Conservation (phyloP, 2,888 invertebrate species). For the Selenia dentaria region DNA sequence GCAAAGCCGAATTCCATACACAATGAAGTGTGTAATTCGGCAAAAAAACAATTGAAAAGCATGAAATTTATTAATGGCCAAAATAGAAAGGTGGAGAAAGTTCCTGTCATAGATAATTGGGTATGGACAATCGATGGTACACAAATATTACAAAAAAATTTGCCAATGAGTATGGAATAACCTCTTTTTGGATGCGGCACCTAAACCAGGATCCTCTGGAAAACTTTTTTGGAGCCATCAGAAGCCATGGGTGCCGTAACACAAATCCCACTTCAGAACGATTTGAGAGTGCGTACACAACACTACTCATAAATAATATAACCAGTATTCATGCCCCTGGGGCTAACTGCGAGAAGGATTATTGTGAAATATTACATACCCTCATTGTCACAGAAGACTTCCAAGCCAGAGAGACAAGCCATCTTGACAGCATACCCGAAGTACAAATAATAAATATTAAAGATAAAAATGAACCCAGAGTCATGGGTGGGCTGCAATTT, state of each 20-base stretch:
- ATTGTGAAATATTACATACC: not conserved
- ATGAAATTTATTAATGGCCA: not conserved
- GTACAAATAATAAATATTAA: not conserved
- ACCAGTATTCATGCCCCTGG: slow-evolving; percentile 16
- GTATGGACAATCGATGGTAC: not conserved
- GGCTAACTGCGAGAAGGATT: slow-evolving; percentile 12
- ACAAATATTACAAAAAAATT: slow-evolving; percentile 1
- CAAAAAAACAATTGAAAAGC: not conserved
- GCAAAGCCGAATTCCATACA: not conserved
- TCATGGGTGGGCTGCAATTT: slow-evolving; percentile 14
- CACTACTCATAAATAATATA: slow-evolving; percentile 3
- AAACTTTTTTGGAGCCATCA: too few relatives aligned
- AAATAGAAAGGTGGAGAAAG: not conserved
- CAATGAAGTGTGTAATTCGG: not conserved
- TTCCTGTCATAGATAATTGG: slow-evolving; percentile 1
- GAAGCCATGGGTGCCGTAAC: too few relatives aligned
- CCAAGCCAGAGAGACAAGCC: not conserved
- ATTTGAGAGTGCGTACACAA: not conserved
- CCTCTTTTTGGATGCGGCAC: slow-evolving; percentile 20
- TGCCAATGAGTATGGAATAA: slow-evolving; percentile 1
- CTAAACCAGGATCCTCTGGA: slow-evolving; percentile 25
- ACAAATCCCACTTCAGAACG: not conserved
- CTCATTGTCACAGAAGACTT: not conserved
- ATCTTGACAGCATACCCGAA: not conserved
- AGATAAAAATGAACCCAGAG: slow-evolving; percentile 2